Evolutionary conservation across 2,888 invertebrate species (phyloP).

Genomic region (Polyommatus icarus): DNA sequence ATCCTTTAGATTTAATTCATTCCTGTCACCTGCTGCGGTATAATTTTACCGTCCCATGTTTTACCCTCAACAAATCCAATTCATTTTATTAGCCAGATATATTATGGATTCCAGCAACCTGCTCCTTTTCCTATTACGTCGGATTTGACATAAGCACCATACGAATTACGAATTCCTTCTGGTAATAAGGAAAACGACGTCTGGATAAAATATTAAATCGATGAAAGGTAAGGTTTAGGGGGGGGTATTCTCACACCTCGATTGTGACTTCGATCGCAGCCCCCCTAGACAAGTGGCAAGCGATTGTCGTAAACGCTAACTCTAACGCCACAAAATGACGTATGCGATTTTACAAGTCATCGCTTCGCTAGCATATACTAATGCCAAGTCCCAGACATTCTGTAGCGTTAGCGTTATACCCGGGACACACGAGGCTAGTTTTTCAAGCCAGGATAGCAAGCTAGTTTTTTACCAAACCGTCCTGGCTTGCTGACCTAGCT

Average conservation of each 20-base stretch:
- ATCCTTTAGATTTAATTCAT: not conserved
- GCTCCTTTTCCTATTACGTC: slow-evolving; percentile 15
- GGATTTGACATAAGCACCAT: slow-evolving; percentile 9
- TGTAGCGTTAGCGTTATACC: too few species aligned
- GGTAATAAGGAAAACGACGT: slow-evolving; percentile 17
- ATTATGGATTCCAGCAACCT: slow-evolving; percentile 20
- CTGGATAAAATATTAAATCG: not conserved
- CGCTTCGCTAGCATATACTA: too few species aligned
- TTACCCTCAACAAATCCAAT: not conserved
- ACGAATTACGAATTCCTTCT: not conserved
- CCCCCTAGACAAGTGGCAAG: too few species aligned
- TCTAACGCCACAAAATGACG: too few species aligned
- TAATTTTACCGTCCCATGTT: not conserved
- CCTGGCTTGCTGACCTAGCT: too few species aligned
- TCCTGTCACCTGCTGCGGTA: not conserved
- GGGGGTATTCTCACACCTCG: not conserved
- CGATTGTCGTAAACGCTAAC: too few species aligned
- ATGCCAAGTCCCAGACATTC: too few species aligned
- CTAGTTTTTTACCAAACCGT: too few species aligned
- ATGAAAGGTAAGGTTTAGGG: not conserved
- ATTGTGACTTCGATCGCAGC: too few species aligned
- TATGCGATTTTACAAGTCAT: too few species aligned
- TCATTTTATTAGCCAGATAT: not conserved
- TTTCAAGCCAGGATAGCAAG: too few species aligned
- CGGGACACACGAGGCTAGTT: too few species aligned